phyloP scores from a whole-genome alignment of 2,888 invertebrate genomes.

The Gymnosoma rotundatum region DNA sequence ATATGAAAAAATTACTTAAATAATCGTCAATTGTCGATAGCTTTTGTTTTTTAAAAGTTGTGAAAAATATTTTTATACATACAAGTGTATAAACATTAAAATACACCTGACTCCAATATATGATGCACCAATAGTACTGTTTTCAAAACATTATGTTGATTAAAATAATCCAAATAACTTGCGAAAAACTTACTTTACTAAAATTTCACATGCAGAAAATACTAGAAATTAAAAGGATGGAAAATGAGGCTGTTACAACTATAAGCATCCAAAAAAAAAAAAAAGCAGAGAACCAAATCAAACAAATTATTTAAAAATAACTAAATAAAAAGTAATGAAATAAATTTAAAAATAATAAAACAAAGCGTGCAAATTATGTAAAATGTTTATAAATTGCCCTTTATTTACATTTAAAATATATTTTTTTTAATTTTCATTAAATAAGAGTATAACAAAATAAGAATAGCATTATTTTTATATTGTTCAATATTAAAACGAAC shows the following conservation, averaged over 20 bases:
- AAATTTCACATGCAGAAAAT: conserved; percentile 55
- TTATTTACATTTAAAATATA: conserved; percentile 61
- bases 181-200: conserved; percentile 58
- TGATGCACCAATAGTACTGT: not conserved
- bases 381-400: conserved; percentile 50
- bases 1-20: too few species aligned
- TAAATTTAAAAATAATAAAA: conserved; percentile 55
- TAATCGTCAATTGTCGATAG: too few species aligned
- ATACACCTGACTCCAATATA: not conserved
- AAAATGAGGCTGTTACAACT: conserved; percentile 25
- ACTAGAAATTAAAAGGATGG: not conserved
- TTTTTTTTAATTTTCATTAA: conserved; percentile 31
- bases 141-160: conserved; percentile 53
- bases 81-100: too few species aligned
- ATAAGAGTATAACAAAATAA: conserved; percentile 20
- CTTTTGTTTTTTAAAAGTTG: too few species aligned
- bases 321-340: too few species aligned
- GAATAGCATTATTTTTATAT: conserved; percentile 26
- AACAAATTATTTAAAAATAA: conserved; percentile 22
- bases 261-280: conserved; percentile 44
- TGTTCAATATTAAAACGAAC: conserved; percentile 6
- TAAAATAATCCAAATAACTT: not conserved
- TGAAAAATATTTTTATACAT: too few species aligned
- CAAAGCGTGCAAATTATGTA: conserved; percentile 75
- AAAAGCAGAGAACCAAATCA: conserved; percentile 28